Evolutionary conservation across 53 echinoderm and acorn worm genomes (phyloP), one percentile per base, ranked within the genome.

Genomic region (Echinometra lucunter): DNA sequence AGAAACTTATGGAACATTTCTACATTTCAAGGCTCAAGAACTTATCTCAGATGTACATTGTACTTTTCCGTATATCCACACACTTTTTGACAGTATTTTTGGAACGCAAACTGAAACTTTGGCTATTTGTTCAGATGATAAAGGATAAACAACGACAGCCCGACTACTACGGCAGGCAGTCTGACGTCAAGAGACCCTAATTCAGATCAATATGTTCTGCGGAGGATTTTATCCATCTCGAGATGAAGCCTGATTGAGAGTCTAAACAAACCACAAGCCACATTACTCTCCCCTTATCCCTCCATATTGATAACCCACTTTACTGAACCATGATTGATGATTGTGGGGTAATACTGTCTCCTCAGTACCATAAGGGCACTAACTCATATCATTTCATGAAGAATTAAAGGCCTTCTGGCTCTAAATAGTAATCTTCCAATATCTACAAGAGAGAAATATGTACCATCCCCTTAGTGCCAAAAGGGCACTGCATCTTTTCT

Each of bases 181-280:
- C 23, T 82, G 82, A 85, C 85, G 53, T 85, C 85, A 85, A 85
- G 45, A 85, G 47, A 45, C 85, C n/a, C 45, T 81, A 81, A 81
- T 42, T 81, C 49, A 28, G 49, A 85, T 85, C 85, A 30, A 85
- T 85, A 47, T 30, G n/a, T 28, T 85, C 49, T 49, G 16, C 12
- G 45, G 28, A 85, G 49, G 85, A 85, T 85, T 85, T 47, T 11
- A 28, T 47, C n/a, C 7, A n/a, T 85, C 45, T 49, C 49, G 28
- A 85, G 85, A 49, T 5, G 63, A 53, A 53, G 81, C 25, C 81
- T 44, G 44, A 85, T 47, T 49, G 85, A 85, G 47, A 47, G 42
- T 7, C 85, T 85, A 38, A 21, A 23, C 78, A 78, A 78, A 78
- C 78, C 78, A 78, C 38, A 42, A 13, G 38, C 38, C 6, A 11